Evolutionary conservation across 1,140 invertebrate species (phyloP), one percentile per base, ranked within the genome.

Genomic region (Heliothis subflexa): DNA sequence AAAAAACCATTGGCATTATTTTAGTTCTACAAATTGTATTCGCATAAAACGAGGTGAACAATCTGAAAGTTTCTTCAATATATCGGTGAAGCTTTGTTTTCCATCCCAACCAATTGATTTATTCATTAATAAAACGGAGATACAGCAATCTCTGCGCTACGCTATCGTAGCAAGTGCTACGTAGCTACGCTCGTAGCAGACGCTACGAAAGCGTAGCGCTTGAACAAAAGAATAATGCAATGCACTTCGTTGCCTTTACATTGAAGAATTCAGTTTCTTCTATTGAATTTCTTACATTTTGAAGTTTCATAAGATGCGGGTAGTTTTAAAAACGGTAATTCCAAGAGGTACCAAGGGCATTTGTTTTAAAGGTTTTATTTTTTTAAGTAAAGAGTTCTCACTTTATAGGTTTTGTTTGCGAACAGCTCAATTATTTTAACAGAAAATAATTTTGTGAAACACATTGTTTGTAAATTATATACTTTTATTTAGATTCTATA

Each of bases 141-240:
- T 55, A n/a, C 45, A 71, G 55, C 68, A 54, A 54, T 54, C 25
- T 12, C 4, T 40, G 10, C n/a, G 2, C 14, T 64, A 64, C 33
- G 28, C 33, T 45, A 16, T 55, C 49, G 14, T 33, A 33, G 50
- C 50, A 40, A 54, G 3, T 64, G 61, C 66, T 70, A 70, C 47
- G n/a, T 5, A 0, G 68, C 50, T 71, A 71, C 68, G 68, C 18
- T 40, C 61, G 55, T 70, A 70, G 66, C 47, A 28, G 18, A 9
- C 66, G 68, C 68, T 71, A 71, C 68, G 68, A 70, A 70, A 50
- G 49, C 68, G 68, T 71, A 71, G 68, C 49, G 28, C 25, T 33
- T 16, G 28, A 71, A 71, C 68, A 71, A 71, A 71, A 71, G 68
- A 71, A 71, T 71, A 71, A 71, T 71, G 50, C 52, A 71, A 71